Base-by-base conservation (phyloP, 2,888 invertebrate genomes). In the Lycophotia porphyrea region DNA sequence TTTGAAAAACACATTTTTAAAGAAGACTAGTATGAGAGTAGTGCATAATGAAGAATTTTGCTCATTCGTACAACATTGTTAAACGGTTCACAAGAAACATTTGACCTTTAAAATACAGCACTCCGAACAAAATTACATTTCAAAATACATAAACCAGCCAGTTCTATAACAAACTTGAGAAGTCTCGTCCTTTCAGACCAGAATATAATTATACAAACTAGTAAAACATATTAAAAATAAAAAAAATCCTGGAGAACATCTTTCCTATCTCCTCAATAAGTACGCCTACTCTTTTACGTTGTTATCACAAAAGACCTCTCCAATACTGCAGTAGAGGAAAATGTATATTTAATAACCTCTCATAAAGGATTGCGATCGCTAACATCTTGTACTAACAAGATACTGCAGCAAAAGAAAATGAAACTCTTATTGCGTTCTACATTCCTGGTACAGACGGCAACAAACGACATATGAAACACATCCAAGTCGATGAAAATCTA, bases 281-380 rank as follows among this genome's bases (percentile, higher is more conserved):
- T n/a, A 63, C 55, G 15, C 42, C 8, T 18, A 44, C 36, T 70
- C 39, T 71, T 60, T 74, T 47, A 60, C 39, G 34, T 21, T 65
- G 36, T 47, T 34, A 27, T 52, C 55, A 63, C 61, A 58, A 75
- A 80, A 69, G 49, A 58, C 65, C 68, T 63, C 71, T 80, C 18
- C 27, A 71, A 47, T 65, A 42, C 55, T 65, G 55, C 61, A 52
- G 65, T 58, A 15, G 49, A 84, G 81, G 42, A 36, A 80, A 84
- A 84, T 73, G 68, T 71, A 84, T 86, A 77, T 78, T 75, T 76
- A 74, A 69, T 75, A 70, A 81, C 49, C 69, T 66, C 77, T 81
- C 47, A 21, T 36, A 31, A 55, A 42, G 18, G 42, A 82, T 76
- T 52, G 73, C 65, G 36, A 76, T 69, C 65, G 68, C 81, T 72